phyloP scores from a whole-genome alignment of 2,797 vertebrate species.

The Muraenolepis orangiensis region DNA sequence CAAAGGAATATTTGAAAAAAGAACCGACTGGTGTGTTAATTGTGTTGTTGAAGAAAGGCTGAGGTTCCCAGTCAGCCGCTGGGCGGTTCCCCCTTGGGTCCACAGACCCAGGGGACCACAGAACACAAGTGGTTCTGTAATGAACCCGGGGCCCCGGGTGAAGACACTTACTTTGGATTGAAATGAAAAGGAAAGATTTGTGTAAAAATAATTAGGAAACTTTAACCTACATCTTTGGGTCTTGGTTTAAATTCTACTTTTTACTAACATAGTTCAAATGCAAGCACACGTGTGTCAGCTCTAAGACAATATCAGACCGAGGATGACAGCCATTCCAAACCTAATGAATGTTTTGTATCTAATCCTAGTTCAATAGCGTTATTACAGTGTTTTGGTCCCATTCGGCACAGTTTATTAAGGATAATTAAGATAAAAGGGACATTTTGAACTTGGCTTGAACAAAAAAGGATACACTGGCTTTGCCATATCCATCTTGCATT shows the following conservation, averaged over 20 bases:
- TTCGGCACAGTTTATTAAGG: not conserved
- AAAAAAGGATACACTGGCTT: not conserved
- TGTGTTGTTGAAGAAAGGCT: not conserved
- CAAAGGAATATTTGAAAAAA: slow-evolving; percentile 32
- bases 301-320: not conserved
- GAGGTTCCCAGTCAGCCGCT: not conserved
- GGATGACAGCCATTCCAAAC: slow-evolving; percentile 3
- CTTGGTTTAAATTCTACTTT: not conserved
- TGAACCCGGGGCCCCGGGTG: slow-evolving; percentile 33
- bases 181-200: not conserved
- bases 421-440: not conserved
- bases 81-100: slow-evolving; percentile 17
- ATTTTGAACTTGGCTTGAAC: not conserved
- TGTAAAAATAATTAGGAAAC: not conserved
- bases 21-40: not conserved
- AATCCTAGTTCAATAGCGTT: not conserved
- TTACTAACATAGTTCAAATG: not conserved
- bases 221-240: slow-evolving; percentile 1
- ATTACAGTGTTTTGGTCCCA: not conserved
- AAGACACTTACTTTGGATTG: slow-evolving; percentile 16
- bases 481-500: not conserved
- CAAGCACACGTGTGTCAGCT: slow-evolving; percentile 1
- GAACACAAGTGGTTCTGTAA: slow-evolving; percentile 26
- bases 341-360: slow-evolving; percentile 2
- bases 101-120: too few species aligned